These are phyloP conservation scores for Octodonta nipae DNA, from an alignment of 2,888 invertebrate genomes.

Conservation along the genomic window DNA sequence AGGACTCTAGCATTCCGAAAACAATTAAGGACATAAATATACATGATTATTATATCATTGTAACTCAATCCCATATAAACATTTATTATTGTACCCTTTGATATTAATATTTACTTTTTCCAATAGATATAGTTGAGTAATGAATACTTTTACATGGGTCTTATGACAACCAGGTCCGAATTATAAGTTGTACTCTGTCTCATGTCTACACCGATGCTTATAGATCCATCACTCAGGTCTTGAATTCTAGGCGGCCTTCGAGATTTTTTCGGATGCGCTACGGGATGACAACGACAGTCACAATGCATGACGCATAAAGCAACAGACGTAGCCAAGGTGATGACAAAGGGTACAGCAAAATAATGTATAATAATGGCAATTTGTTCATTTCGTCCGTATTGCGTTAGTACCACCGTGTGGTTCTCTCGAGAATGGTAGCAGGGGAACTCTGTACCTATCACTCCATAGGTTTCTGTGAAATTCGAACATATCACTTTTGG, in stretches of 20 bases:
- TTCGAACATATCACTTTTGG: conserved; percentile 63
- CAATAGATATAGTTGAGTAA: background rate
- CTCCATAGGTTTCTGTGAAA: conserved; percentile 57
- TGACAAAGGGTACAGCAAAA: conserved; percentile 70
- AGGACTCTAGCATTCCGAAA: background rate
- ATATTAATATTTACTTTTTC: background rate
- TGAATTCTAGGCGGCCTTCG: conserved; percentile 52
- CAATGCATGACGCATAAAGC: conserved; percentile 78
- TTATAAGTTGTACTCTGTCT: conserved; percentile 39
- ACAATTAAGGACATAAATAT: background rate
- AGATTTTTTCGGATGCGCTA: conserved; percentile 47
- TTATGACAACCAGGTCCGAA: conserved; percentile 32
- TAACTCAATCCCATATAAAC: no score
- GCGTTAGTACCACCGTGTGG: conserved; percentile 67
- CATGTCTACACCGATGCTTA: conserved; percentile 56
- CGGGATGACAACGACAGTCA: conserved; percentile 65
- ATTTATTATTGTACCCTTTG: no score
- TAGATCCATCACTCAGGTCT: conserved; percentile 55
- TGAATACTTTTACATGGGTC: conserved; percentile 25
- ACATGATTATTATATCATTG: no score
- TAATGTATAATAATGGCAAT: conserved; percentile 71
- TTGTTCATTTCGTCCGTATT: conserved; percentile 71
- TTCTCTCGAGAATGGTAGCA: conserved; percentile 66
- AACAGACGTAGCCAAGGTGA: conserved; percentile 71
- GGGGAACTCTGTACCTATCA: conserved; percentile 50